Conservation (phyloP, 2,113 vertebrate genomes). For the Bos indicus region DNA sequence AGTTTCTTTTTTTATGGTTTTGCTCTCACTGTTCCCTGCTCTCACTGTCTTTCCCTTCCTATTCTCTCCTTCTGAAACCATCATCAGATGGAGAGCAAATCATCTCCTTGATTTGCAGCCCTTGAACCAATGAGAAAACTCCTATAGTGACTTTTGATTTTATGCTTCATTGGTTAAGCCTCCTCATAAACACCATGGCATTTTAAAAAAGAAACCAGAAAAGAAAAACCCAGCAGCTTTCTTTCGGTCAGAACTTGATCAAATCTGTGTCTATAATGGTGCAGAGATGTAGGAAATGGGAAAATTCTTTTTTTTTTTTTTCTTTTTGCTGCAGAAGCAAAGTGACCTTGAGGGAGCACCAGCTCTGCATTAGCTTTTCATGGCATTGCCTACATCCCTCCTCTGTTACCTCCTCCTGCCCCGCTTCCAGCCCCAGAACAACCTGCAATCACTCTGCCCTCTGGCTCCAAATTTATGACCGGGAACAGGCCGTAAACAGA, state of each 20-base stretch:
- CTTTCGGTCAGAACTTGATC: not conserved
- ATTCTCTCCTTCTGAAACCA: not conserved
- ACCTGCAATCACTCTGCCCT: slow-evolving; percentile 23
- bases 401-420: not conserved
- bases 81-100: not conserved
- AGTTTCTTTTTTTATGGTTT: not conserved
- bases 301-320: not conserved
- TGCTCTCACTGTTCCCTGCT: not conserved
- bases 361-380: not conserved
- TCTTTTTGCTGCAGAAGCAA: slow-evolving; percentile 9
- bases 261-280: not conserved
- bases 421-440: not conserved
- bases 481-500: slow-evolving; percentile 55
- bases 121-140: not conserved
- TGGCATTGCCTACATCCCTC: not conserved
- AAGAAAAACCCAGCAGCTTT: not conserved
- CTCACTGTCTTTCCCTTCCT: not conserved
- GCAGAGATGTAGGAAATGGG: slow-evolving; percentile 28
- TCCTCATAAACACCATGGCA: not conserved
- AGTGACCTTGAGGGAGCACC: slow-evolving; percentile 57
- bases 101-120: slow-evolving; percentile 38
- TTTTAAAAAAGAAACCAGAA: slow-evolving; percentile 18
- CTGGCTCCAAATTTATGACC: slow-evolving; percentile 38
- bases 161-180: slow-evolving; percentile 49
- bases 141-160: slow-evolving; percentile 25